Evolutionary conservation across 1,140 invertebrate genomes (phyloP), one percentile per base, ranked within the genome.

Genomic region (Stegodyphus mimosarum): DNA sequence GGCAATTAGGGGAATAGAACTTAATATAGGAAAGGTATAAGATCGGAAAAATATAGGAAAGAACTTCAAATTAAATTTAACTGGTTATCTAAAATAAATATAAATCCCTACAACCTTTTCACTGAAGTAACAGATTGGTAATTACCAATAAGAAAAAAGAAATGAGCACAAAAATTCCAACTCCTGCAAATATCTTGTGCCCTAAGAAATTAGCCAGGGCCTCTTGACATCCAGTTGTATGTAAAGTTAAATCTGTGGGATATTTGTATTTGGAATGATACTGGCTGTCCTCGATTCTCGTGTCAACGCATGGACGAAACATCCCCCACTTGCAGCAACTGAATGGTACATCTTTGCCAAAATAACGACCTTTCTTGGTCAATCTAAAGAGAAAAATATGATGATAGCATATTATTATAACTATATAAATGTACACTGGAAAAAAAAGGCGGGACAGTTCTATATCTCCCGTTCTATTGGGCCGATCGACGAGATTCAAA

Each of bases 291-390:
- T 83, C 80, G n/a, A 83, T 53, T 64, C 71, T 73, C 10, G 55
- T 67, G 13, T 74, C 71, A 9, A 83, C 60, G 60, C 80, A 83
- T 5, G 80, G 80, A 18, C 80, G 71, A n/a, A 48, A 13, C 3
- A 53, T 33, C 5, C 48, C 49, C 51, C 9, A 48, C n/a, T 64
- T 73, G n/a, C 80, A 83, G 51, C 80, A 83, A 18, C 80, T 83
- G 55, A 74, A 83, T 13, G 80, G 80, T 9, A 83, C 80, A 66
- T 83, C 80, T 74, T 83, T 73, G 17, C 80, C 80, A 49, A 18
- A 83, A 53, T 83, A 83, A 15, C 51, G 11, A 6, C 18, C 49
- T 13, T 33, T 33, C 66, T 66, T 83, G n/a, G 66, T 11, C 10
- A 33, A 13, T 6, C 76, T 79, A 67, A 79, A 67, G 17, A 11